Base-by-base conservation (phyloP, 1,140 invertebrate species). In the Agrilus planipennis region DNA sequence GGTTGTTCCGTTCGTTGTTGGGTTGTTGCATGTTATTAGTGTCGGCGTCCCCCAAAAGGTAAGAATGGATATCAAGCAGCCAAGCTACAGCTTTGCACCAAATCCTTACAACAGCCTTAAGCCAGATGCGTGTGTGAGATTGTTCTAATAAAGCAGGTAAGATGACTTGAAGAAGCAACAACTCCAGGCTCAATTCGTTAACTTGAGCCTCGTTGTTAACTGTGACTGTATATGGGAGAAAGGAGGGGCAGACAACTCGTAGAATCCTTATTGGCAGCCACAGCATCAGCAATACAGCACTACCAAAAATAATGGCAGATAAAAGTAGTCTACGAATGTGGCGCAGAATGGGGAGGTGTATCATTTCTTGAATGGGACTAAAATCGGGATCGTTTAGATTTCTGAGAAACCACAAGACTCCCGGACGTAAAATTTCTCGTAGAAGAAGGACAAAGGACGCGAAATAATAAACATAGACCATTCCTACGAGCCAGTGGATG, bases 401-500 rank as follows among this genome's bases (percentile, higher is more conserved):
- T 49, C 92, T 75, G 34, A 93, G 66, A 60, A 98, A 97, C 92
- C 92, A 98, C 1, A 98, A 68, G 0, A 98, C 90, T 0, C 94
- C 94, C 0, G 94, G 94, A 35, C 93, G 69, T 5, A 99, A 59
- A 2, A 98, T 89, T 68, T 99, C 95, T 31, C 94, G 68, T 2
- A 98, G 62, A 1, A 97, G 65, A 1, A 97, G 70, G 23, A 98
- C 89, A 58, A 98, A 98, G 0, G 92, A 96, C 6, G 94, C 95
- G 60, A 98, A 98, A 65, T 99, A 99, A 63, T 99, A 99, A 11
- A 99, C 91, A 63, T 96, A 99, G 1, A 99, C 82, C 91, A 98
- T 97, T 37, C 94, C 94, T n/a, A 94, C 85, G 7, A 98, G 73
- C 95, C 95, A 99, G 63, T 99, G 94, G 35, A 98, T 84, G 57